phyloP scores from a whole-genome alignment of 2,888 invertebrate species.

The Sympetrum striolatum region DNA sequence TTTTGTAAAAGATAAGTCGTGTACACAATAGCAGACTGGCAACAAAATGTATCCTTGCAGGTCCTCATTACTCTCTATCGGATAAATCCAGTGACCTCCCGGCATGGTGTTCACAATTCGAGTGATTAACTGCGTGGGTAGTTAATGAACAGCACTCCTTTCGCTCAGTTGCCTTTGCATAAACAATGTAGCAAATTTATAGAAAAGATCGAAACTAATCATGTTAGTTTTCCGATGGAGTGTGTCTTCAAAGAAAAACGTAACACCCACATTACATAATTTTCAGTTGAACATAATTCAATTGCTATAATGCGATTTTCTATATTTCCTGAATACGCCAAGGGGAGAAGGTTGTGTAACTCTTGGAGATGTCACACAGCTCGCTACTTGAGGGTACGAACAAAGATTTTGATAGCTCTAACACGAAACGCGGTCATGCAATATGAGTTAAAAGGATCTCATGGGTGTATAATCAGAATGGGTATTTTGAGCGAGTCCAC shows the following conservation, averaged over 20 bases:
- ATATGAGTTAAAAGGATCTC: not conserved
- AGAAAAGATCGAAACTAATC: no score
- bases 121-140: not conserved
- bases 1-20: not conserved
- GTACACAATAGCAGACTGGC: not conserved
- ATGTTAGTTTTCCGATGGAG: no score
- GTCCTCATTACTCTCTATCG: not conserved
- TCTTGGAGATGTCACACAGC: not conserved
- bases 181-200: no score
- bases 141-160: not conserved
- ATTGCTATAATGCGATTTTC: not conserved
- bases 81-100: not conserved
- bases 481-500: not conserved
- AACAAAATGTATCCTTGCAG: not conserved
- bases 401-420: not conserved
- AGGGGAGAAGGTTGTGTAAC: not conserved
- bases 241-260: no score
- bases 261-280: not conserved
- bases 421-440: not conserved
- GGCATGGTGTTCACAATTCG: not conserved
- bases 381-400: not conserved
- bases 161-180: not conserved
- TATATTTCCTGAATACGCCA: not conserved
- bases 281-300: not conserved
- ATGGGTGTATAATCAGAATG: not conserved